phyloP scores from a whole-genome alignment of 2,888 invertebrate species.

The Ceraclea dissimilis region DNA sequence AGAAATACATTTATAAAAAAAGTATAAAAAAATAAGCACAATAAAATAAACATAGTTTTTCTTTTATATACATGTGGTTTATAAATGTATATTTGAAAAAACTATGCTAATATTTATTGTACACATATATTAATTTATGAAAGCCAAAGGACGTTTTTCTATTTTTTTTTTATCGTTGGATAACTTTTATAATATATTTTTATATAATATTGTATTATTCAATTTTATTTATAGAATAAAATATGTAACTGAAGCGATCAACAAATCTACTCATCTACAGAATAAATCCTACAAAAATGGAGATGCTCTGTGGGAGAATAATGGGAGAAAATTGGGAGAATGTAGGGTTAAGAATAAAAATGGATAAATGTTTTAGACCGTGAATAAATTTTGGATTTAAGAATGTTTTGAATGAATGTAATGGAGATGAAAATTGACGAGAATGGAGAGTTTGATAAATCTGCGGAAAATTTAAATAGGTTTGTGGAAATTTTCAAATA shows the following conservation, averaged over 20 bases:
- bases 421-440: no score
- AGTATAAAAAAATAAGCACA: not conserved
- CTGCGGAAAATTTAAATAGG: no score
- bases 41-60: no score
- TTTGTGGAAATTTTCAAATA: no score
- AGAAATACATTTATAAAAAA: not conserved
- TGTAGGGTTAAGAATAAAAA: conserved; percentile 8
- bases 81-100: not conserved
- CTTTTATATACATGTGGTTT: no score
- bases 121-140: not conserved
- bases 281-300: conserved; percentile 8
- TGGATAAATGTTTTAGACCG: no score
- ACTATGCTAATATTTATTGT: not conserved
- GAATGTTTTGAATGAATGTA: no score
- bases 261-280: conserved; percentile 12
- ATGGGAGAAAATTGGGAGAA: conserved; percentile 13
- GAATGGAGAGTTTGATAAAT: no score
- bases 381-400: no score
- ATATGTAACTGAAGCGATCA: conserved; percentile 13
- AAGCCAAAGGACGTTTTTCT: not conserved
- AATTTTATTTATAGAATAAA: not conserved
- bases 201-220: not conserved
- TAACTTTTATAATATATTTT: not conserved
- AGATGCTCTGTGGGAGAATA: conserved; percentile 22
- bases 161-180: not conserved